These are phyloP conservation scores for Nemopilema nomurai DNA, from an alignment of 30 jellyfish, hydroid and myxozoan genomes.

Conservation along the genomic window DNA sequence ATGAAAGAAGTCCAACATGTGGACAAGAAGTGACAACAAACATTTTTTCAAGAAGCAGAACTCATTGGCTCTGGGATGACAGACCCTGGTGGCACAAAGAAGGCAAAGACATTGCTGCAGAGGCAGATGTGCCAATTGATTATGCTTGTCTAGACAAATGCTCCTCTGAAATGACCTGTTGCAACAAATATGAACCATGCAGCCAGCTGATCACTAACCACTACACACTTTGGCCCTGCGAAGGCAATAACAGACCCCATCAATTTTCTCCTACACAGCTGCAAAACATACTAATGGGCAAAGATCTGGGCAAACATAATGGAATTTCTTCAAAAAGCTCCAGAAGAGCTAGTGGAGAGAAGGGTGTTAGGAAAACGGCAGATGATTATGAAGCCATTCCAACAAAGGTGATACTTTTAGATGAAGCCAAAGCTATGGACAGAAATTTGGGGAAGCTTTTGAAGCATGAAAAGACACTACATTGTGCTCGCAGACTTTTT, in stretches of 20 bases:
- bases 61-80: background rate
- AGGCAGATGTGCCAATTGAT: constrained; percentile 4
- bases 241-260: background rate
- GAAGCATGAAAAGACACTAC: constrained; percentile 22
- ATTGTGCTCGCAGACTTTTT: constrained; percentile 53
- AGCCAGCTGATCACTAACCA: background rate
- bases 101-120: background rate
- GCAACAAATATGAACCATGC: background rate
- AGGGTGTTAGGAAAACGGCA: background rate
- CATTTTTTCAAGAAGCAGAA: background rate
- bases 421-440: constrained; percentile 5
- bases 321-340: background rate
- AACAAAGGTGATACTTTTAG: constrained; percentile 15
- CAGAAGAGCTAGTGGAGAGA: background rate
- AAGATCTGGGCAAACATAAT: background rate
- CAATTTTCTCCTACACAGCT: constrained; percentile 59
- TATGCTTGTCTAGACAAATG: constrained; percentile 6
- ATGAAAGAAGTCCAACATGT: background rate
- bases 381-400: background rate
- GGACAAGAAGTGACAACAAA: background rate
- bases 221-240: constrained; percentile 51
- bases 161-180: background rate
- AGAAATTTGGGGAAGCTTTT: background rate
- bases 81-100: background rate
- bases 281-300: constrained; percentile 46